Evolutionary conservation across 2,797 vertebrate genomes (phyloP).

Genomic region (Orestias chungarensis): DNA sequence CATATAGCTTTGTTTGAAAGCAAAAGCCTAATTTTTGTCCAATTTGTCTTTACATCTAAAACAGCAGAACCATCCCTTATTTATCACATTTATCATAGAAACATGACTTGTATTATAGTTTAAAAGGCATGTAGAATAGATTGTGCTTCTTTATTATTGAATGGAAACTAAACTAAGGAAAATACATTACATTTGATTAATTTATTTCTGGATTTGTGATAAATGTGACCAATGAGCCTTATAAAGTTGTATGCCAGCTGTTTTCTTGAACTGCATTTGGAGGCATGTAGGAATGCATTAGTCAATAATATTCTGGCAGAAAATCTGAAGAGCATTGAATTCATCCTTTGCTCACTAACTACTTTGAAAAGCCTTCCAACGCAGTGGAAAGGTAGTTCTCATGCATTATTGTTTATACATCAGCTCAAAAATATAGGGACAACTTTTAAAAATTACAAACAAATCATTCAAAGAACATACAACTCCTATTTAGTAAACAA

Average conservation of each 20-base stretch:
- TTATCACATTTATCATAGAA: background rate
- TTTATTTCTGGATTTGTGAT: background rate
- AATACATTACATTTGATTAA: background rate
- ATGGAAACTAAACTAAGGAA: background rate
- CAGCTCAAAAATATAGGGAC: background rate
- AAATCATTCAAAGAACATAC: background rate
- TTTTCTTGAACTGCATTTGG: conserved; percentile 2
- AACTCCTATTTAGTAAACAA: background rate
- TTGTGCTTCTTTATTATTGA: background rate
- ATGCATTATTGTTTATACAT: background rate
- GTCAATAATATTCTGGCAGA: background rate
- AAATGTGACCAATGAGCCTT: background rate
- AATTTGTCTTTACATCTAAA: background rate
- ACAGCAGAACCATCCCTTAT: background rate
- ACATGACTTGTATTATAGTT: background rate
- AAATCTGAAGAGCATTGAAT: background rate
- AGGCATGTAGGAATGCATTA: background rate
- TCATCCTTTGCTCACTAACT: background rate
- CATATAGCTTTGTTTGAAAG: background rate
- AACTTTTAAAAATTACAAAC: background rate
- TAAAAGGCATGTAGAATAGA: background rate
- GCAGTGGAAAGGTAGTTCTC: background rate
- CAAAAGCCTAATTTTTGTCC: background rate
- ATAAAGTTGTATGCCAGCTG: background rate
- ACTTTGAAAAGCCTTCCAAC: background rate